phyloP scores from a whole-genome alignment of 2,113 vertebrate species.

The Trematomus loennbergii region DNA sequence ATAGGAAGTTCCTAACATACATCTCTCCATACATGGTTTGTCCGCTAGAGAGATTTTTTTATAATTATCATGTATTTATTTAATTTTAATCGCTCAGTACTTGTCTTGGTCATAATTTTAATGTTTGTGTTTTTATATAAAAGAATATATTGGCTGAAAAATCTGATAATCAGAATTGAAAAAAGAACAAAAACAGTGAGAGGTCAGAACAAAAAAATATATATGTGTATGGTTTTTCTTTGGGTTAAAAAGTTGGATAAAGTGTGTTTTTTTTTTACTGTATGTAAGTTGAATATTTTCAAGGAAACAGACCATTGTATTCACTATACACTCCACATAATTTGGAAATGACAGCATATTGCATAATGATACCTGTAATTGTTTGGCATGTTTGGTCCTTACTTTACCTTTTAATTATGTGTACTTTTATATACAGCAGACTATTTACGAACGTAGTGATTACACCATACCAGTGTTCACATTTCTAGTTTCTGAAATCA shows the following conservation, averaged over 20 bases:
- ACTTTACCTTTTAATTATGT: background rate
- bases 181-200: too few relatives aligned
- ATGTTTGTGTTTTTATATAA: too few relatives aligned
- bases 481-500: background rate
- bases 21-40: background rate
- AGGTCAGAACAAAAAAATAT: too few relatives aligned
- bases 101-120: background rate
- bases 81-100: background rate
- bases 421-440: background rate
- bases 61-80: background rate
- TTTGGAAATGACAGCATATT: background rate
- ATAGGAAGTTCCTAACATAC: background rate
- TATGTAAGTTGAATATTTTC: background rate
- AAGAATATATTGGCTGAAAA: too few relatives aligned
- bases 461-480: background rate
- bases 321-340: background rate
- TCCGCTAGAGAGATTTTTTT: background rate
- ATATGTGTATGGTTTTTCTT: too few relatives aligned
- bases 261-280: too few relatives aligned
- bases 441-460: background rate
- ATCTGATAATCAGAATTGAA: too few relatives aligned
- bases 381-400: background rate
- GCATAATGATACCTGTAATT: background rate
- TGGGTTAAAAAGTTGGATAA: too few relatives aligned
- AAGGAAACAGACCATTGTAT: background rate